A percentile compares a stretch with the other conserved stretches of the same genome.
Evolutionary conservation across 1,140 invertebrate genomes (phyloP).

Genomic region (Meloidogyne chitwoodi): DNA sequence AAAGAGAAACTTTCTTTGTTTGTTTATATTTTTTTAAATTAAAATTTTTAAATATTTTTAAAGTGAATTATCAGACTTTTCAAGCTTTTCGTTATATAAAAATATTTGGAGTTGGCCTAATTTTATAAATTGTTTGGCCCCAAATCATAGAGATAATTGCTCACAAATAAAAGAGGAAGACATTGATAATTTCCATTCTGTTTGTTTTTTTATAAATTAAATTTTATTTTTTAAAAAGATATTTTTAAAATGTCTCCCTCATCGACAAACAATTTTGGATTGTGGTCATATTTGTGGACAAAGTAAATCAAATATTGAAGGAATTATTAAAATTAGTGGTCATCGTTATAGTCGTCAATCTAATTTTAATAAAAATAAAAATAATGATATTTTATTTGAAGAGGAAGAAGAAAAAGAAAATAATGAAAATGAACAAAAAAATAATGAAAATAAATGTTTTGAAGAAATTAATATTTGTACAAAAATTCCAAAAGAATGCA

Average conservation of each 20-base stretch:
- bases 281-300: conserved; percentile 29
- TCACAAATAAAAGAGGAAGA: conserved; percentile 36
- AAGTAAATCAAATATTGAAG: not conserved
- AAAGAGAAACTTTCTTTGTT: conserved; percentile 34
- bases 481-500: conserved; percentile 45
- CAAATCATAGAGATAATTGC: conserved; percentile 46
- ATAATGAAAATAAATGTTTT: not conserved
- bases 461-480: not conserved
- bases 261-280: conserved; percentile 30
- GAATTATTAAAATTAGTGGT: conserved; percentile 7
- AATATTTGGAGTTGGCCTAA: conserved; percentile 55
- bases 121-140: conserved; percentile 51
- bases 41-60: not conserved
- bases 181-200: not conserved
- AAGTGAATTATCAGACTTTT: not conserved
- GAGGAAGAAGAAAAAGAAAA: not conserved
- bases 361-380: not conserved
- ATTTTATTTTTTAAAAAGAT: conserved; percentile 1
- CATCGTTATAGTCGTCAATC: not conserved
- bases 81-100: conserved; percentile 20
- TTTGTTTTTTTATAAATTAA: not conserved
- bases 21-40: not conserved
- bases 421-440: too few species aligned
- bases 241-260: conserved; percentile 9
- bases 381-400: too few species aligned